These are phyloP conservation scores for Dryoscopus gambensis DNA, from an alignment of 2,113 vertebrate species.

Conservation along the genomic window DNA sequence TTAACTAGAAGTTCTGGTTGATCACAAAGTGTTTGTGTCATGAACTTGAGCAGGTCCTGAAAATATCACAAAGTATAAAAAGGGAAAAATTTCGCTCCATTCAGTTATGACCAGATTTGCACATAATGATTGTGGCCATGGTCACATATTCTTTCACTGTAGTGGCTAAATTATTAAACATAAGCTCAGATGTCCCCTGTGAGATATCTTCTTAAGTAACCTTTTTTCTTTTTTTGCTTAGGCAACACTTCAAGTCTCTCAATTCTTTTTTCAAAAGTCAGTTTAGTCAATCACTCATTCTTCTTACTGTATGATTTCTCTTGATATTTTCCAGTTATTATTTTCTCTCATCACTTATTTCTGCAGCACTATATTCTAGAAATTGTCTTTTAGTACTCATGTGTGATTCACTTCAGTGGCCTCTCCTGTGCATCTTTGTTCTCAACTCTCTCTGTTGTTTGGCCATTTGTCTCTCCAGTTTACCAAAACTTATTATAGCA, in stretches of 20 bases:
- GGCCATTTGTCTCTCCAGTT: neutral
- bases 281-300: neutral
- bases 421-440: accelerated
- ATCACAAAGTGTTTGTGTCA: neutral
- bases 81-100: neutral
- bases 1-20: neutral
- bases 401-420: neutral
- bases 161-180: neutral
- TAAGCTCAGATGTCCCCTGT: neutral
- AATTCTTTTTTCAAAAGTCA: neutral
- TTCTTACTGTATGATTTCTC: neutral
- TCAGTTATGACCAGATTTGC: neutral
- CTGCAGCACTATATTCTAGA: neutral
- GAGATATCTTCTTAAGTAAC: neutral
- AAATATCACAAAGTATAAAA: neutral
- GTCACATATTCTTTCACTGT: neutral
- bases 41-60: neutral
- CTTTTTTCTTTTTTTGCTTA: no score
- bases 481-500: neutral
- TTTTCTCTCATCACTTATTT: neutral
- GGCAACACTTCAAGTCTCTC: neutral
- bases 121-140: neutral
- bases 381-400: neutral
- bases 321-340: neutral
- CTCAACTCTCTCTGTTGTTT: neutral